Evolutionary conservation across 2,888 invertebrate genomes (phyloP), one percentile per base, ranked within the genome.

Genomic region (Plebejus anna): DNA sequence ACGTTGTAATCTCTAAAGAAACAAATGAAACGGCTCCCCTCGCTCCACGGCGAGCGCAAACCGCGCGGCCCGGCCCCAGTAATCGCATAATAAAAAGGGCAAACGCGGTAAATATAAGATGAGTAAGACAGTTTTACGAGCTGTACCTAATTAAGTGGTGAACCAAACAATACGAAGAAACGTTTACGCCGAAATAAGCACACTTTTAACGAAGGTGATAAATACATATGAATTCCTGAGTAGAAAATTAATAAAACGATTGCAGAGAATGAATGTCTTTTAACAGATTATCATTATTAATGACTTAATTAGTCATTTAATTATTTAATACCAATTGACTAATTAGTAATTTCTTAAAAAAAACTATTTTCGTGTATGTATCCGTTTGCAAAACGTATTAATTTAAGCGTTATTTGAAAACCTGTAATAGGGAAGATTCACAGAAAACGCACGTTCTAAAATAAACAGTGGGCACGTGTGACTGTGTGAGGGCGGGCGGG

Each of bases 61-160:
- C 90, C 88, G 90, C 89, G 90, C 90, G 85, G 92, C 92, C 92
- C 90, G 85, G 92, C 92, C 92, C 91, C 90, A 90, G 93, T 94
- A 93, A 94, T 94, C 94, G 94, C 90, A 93, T 94, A 94, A 93
- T 94, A 94, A 94, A 94, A 94, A 93, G 94, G 94, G 93, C 93
- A 91, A 93, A 92, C 92, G 92, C 92, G 92, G 93, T 94, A 94
- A 94, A 94, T 94, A 94, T 93, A 92, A 93, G 94, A 94, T 93
- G 94, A 94, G 93, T 91, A 93, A 94, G 94, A 94, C 94, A 94
- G 94, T 94, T 94, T 94, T 94, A 94, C 94, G 94, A 94, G 88
- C 91, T 87, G 87, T 89, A 90, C 92, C 94, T 94, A 94, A 94
- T 94, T 94, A 94, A 94, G 94, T 90, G 93, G 93, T 90, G 90